phyloP scores from a whole-genome alignment of 2,113 vertebrate genomes.

The Heterotis niloticus region DNA sequence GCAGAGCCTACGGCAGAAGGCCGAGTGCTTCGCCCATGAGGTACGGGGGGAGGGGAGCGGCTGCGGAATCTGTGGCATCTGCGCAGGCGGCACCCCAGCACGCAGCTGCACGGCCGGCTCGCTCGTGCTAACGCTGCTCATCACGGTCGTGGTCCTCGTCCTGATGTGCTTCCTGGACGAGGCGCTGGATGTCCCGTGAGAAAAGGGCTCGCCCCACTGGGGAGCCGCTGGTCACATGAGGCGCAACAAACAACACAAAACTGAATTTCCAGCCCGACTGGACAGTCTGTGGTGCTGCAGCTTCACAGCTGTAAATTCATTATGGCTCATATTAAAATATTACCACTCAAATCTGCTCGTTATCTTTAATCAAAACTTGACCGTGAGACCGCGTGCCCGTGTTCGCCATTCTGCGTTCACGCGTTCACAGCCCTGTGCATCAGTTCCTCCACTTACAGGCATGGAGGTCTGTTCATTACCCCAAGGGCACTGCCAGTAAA shows the following conservation, averaged over 20 bases:
- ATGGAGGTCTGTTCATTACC: too few species aligned
- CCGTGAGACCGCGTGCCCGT: background rate
- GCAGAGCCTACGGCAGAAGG: slow-evolving; percentile 64
- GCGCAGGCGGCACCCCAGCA: background rate
- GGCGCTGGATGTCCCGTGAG: slow-evolving; percentile 19
- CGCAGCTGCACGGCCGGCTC: background rate
- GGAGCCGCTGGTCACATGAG: too few species aligned
- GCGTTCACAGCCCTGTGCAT: too few species aligned
- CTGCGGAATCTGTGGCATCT: background rate
- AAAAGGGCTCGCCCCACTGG: background rate
- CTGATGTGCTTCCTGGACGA: slow-evolving; percentile 10
- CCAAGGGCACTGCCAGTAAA: too few species aligned
- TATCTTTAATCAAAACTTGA: slow-evolving; percentile 21
- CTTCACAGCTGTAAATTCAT: slow-evolving; percentile 1
- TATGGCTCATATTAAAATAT: slow-evolving; percentile 21
- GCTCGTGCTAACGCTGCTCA: slow-evolving; percentile 10
- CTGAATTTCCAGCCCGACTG: background rate
- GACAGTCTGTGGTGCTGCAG: too few species aligned
- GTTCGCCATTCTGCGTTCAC: too few species aligned
- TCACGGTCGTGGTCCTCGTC: slow-evolving; percentile 7
- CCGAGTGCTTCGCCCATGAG: slow-evolving; percentile 70
- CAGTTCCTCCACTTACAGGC: too few species aligned
- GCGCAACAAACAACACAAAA: background rate
- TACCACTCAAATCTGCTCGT: slow-evolving; percentile 8
- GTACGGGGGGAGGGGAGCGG: slow-evolving; percentile 39